Base-by-base conservation (phyloP, 2,888 invertebrate genomes). In the Eilema caniola region DNA sequence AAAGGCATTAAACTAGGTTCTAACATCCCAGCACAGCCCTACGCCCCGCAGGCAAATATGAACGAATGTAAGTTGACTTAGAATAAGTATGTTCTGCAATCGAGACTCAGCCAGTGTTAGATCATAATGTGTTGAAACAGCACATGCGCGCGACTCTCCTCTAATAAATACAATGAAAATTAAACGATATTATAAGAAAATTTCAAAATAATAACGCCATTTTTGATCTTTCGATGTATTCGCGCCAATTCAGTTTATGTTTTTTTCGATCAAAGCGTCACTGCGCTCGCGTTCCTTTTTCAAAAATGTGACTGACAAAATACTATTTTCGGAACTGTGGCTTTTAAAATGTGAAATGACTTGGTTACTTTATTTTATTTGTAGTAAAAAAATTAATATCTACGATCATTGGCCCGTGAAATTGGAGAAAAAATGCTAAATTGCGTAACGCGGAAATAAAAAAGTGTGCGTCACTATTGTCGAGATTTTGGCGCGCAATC, bases 31-130 rank as follows among this genome's bases (percentile, higher is more conserved):
- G 92, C 90, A 81, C 95, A 95, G 89, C 95, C 95, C 95, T 95
- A 95, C 82, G 92, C 88, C 93, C 92, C 90, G 92, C 95, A 95
- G 95, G 95, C 95, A 95, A 95, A 95, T 95, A 95, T 95, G 95
- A 95, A 95, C 95, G 95, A 95, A 95, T 95, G 95, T 95, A 93
- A 95, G 95, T 95, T 95, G 95, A 95, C 94, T 95, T 95, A 95
- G 95, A 95, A 95, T 95, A 95, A 94, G 95, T 95, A 92, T 95
- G 95, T 95, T 93, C 95, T 93, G 93, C 95, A 94, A 95, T 94
- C 93, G 93, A 92, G 92, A 91, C 89, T 89, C 92, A 87, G 93
- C 91, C 95, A 95, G 95, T 95, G 95, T 95, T 95, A 95, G 95
- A 94, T 95, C 95, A 95, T 95, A 94, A 94, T 94, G 95, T 95